These are phyloP conservation scores for Gymnoscopelus microlampas DNA, from an alignment of 2,797 vertebrate genomes.

Conservation along the genomic window DNA sequence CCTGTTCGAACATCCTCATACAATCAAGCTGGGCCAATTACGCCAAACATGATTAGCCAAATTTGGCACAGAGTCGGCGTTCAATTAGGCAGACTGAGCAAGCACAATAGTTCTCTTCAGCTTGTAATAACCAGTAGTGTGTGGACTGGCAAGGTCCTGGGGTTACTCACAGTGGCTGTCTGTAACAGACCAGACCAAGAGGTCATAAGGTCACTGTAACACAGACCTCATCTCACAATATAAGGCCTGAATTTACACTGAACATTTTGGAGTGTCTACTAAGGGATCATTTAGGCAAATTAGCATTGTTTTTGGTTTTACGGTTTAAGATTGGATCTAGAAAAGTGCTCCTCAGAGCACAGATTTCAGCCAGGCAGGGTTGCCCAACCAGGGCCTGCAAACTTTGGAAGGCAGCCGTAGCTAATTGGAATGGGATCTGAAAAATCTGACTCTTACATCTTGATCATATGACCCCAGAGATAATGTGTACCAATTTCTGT, in stretches of 20 bases:
- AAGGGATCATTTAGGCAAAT: not conserved
- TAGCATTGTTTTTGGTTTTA: no score
- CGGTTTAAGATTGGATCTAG: no score
- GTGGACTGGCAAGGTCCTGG: not conserved
- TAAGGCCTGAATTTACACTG: not conserved
- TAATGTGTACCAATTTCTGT: no score
- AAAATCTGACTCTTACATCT: no score
- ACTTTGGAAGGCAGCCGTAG: no score
- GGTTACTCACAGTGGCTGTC: not conserved
- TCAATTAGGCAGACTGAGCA: constrained; percentile 35
- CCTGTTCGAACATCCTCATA: constrained; percentile 31
- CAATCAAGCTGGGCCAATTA: constrained; percentile 66
- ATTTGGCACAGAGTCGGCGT: constrained; percentile 45
- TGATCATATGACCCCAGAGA: no score
- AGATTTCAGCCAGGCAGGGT: no score
- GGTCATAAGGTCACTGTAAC: not conserved
- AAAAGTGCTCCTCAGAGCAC: no score
- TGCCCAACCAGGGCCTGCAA: no score
- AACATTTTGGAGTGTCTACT: not conserved
- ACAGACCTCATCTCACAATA: not conserved
- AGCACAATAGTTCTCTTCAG: constrained; percentile 47
- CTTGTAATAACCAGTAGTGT: constrained; percentile 29
- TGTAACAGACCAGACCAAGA: not conserved
- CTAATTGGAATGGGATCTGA: no score
- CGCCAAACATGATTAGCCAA: constrained; percentile 69